Percentiles rank a stretch among this genome's conserved stretches.
These are phyloP conservation scores for Sciaenops ocellatus DNA, from an alignment of 2,797 vertebrate species.

Conservation along the genomic window DNA sequence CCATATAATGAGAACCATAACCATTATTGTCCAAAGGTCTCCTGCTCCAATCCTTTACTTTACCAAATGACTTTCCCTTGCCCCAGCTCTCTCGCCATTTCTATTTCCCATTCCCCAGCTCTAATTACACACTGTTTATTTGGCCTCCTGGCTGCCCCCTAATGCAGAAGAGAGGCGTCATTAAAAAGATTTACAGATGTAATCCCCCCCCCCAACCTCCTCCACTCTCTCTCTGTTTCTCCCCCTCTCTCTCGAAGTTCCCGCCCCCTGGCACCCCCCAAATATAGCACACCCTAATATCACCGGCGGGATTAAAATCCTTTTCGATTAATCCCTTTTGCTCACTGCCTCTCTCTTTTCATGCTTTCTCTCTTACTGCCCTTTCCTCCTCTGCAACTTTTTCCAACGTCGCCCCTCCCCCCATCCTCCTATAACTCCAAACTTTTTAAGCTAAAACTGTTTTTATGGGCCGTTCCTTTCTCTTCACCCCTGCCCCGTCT, in stretches of 20 bases:
- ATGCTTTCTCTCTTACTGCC: constrained; percentile 49
- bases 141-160: constrained; percentile 78
- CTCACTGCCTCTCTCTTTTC: constrained; percentile 45
- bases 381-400: constrained; percentile 61
- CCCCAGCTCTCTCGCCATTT: constrained; percentile 58
- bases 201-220: constrained; percentile 52
- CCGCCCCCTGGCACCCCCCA: constrained; percentile 51
- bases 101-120: constrained; percentile 72
- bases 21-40: constrained; percentile 79
- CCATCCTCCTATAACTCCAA: constrained; percentile 7
- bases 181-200: constrained; percentile 82
- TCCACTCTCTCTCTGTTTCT: background rate
- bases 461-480: constrained; percentile 28
- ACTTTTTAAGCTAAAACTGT: constrained; percentile 46
- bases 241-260: constrained; percentile 28
- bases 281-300: constrained; percentile 75
- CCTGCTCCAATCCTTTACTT: constrained; percentile 76
- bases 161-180: constrained; percentile 77
- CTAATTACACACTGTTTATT: constrained; percentile 84
- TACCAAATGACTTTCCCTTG: constrained; percentile 76
- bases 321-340: constrained; percentile 70
- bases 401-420: background rate
- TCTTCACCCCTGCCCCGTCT: constrained; percentile 15
- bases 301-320: constrained; percentile 72
- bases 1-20: constrained; percentile 77